These are phyloP conservation scores for Hyposoter dolosus DNA, from an alignment of 2,888 invertebrate genomes.

Conservation along the genomic window DNA sequence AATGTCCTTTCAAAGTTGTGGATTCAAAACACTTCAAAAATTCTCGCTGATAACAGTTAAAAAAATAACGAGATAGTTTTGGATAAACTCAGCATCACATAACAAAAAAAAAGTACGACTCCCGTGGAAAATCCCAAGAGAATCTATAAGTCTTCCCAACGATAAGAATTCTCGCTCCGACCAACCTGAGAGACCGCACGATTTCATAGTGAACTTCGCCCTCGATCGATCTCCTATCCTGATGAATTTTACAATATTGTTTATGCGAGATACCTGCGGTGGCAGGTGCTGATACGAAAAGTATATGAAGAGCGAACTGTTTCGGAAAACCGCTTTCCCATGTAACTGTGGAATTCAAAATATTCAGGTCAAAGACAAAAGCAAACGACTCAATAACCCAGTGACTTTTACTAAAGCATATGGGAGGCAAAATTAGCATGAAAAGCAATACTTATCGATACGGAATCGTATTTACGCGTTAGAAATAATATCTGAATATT, in stretches of 20 bases:
- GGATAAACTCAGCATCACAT: neutral
- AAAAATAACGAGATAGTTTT: neutral
- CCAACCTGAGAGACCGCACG: slow-evolving; percentile 3
- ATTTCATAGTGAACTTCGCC: slow-evolving; percentile 32
- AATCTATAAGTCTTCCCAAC: slow-evolving; percentile 72
- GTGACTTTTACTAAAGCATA: neutral
- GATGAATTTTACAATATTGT: slow-evolving; percentile 60
- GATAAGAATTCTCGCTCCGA: slow-evolving; percentile 57
- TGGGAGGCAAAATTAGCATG: neutral
- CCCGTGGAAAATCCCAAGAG: slow-evolving; percentile 67
- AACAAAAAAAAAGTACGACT: slow-evolving; percentile 23
- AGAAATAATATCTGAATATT: slow-evolving; percentile 43
- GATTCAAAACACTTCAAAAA: no score
- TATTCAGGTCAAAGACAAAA: neutral
- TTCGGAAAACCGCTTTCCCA: neutral
- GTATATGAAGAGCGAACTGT: slow-evolving; percentile 15
- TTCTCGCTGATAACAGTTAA: no score
- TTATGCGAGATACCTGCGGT: slow-evolving; percentile 42
- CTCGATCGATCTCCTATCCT: slow-evolving; percentile 25
- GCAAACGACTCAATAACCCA: neutral
- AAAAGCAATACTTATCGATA: slow-evolving; percentile 34
- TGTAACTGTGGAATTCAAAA: neutral
- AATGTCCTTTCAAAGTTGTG: no score
- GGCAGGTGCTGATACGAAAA: slow-evolving; percentile 34
- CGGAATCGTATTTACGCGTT: slow-evolving; percentile 9